Evolutionary conservation across 1,140 invertebrate species (phyloP).

Genomic region (Drosophila albomicans): DNA sequence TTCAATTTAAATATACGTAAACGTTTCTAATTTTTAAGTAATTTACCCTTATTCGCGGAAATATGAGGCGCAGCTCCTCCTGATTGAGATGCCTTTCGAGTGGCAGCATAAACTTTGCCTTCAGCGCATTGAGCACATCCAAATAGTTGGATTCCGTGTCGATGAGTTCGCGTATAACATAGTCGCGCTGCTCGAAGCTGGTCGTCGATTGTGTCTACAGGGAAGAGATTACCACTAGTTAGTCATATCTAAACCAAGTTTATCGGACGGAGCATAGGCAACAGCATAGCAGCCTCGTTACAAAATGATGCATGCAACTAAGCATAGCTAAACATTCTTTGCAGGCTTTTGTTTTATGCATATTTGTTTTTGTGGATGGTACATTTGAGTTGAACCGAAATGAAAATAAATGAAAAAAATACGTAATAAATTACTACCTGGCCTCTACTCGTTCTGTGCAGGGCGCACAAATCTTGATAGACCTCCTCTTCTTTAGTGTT

Average conservation of each 20-base stretch:
- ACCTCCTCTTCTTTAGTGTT: conserved; percentile 85
- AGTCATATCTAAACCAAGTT: conserved; percentile 11
- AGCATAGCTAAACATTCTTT: conserved; percentile 43
- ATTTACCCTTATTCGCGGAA: conserved; percentile 94
- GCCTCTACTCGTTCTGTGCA: conserved; percentile 83
- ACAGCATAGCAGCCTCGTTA: conserved; percentile 18
- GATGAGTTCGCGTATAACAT: conserved; percentile 97
- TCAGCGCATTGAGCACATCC: conserved; percentile 95
- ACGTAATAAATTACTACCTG: conserved; percentile 75
- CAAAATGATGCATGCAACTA: conserved; percentile 39
- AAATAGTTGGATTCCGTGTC: conserved; percentile 99
- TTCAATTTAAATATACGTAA: background rate
- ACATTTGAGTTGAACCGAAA: conserved; percentile 34
- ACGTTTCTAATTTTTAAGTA: no score
- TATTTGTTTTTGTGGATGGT: conserved; percentile 24
- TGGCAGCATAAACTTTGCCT: conserved; percentile 92
- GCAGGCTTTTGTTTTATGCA: conserved; percentile 33
- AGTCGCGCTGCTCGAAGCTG: conserved; percentile 95
- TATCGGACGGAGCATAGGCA: conserved; percentile 4
- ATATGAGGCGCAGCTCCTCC: conserved; percentile 92
- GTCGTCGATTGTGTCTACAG: conserved; percentile 86
- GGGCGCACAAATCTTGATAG: conserved; percentile 85
- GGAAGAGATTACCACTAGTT: conserved; percentile 20
- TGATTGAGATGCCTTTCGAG: conserved; percentile 89
- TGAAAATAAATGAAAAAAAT: no score